phyloP scores from a whole-genome alignment of 2,888 invertebrate genomes.

The Mesochorus sp. region DNA sequence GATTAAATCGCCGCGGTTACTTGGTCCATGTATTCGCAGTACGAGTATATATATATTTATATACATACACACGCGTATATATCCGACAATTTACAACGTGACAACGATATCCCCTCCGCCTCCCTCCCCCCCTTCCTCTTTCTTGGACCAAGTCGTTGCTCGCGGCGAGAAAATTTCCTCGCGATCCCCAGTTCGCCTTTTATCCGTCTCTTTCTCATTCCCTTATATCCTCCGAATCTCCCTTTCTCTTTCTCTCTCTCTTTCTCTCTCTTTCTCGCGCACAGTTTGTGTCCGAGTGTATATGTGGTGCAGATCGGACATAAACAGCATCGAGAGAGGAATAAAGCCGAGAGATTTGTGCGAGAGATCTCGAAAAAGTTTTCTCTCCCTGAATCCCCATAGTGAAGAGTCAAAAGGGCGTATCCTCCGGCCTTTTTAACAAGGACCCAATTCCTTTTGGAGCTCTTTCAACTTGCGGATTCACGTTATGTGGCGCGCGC shows the following conservation, averaged over 20 bases:
- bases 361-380: slow-evolving; percentile 39
- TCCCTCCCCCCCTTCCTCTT: too few relatives aligned
- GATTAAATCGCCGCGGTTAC: slow-evolving; percentile 60
- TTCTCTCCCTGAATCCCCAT: not conserved
- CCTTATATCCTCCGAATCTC: not conserved
- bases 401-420: not conserved
- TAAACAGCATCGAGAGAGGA: slow-evolving; percentile 48
- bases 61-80: slow-evolving; percentile 4
- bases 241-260: not conserved
- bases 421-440: too few relatives aligned
- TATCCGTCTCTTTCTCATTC: slow-evolving; percentile 11
- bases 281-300: not conserved
- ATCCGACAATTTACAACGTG: slow-evolving; percentile 60
- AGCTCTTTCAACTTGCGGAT: too few relatives aligned
- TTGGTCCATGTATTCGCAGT: slow-evolving; percentile 24
- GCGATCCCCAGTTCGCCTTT: slow-evolving; percentile 27
- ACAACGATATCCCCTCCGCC: slow-evolving; percentile 60
- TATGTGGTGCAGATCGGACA: slow-evolving; percentile 37
- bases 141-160: slow-evolving; percentile 50
- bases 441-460: too few relatives aligned
- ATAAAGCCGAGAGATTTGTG: slow-evolving; percentile 50
- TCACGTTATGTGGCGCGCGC: too few relatives aligned
- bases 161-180: slow-evolving; percentile 53
- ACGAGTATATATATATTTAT: not conserved
- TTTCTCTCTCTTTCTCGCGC: slow-evolving; percentile 12